Percentiles rank a stretch among this genome's conserved stretches.
Conservation (phyloP, 2,888 invertebrate genomes). For the Nezara viridula region DNA sequence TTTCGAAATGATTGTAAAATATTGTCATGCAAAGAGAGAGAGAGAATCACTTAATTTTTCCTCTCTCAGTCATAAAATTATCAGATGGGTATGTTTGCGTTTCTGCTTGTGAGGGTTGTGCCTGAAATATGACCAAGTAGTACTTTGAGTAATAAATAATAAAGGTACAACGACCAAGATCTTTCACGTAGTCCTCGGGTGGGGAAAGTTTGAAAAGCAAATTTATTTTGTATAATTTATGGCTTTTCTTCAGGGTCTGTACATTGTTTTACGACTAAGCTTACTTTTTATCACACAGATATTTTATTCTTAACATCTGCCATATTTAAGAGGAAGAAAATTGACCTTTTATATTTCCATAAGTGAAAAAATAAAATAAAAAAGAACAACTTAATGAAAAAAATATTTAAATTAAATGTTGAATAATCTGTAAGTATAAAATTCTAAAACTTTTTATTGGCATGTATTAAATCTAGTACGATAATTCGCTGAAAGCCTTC, state of each 20-base stretch:
- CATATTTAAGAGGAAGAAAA: background rate
- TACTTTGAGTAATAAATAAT: background rate
- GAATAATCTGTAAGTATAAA: too few relatives aligned
- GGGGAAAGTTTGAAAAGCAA: background rate
- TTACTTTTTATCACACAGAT: background rate
- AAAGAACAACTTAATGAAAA: too few relatives aligned
- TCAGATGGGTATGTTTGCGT: background rate
- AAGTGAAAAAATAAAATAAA: too few relatives aligned
- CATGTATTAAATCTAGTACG: too few relatives aligned
- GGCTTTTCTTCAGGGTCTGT: background rate
- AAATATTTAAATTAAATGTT: too few relatives aligned
- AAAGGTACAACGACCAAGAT: background rate
- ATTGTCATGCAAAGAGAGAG: too few relatives aligned
- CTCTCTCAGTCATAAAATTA: background rate
- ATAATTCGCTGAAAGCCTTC: too few relatives aligned
- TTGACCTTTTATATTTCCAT: too few relatives aligned
- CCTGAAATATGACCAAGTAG: background rate
- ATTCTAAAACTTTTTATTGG: too few relatives aligned
- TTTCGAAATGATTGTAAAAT: too few relatives aligned
- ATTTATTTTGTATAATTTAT: background rate
- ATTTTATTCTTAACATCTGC: background rate
- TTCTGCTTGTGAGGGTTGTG: background rate
- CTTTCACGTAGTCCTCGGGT: background rate
- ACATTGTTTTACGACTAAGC: background rate
- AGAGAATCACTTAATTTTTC: background rate